A percentile compares a stretch with the other conserved stretches of the same genome.
Evolutionary conservation across 2,797 vertebrate genomes (phyloP).

Genomic region (Emydoidea blandingii): DNA sequence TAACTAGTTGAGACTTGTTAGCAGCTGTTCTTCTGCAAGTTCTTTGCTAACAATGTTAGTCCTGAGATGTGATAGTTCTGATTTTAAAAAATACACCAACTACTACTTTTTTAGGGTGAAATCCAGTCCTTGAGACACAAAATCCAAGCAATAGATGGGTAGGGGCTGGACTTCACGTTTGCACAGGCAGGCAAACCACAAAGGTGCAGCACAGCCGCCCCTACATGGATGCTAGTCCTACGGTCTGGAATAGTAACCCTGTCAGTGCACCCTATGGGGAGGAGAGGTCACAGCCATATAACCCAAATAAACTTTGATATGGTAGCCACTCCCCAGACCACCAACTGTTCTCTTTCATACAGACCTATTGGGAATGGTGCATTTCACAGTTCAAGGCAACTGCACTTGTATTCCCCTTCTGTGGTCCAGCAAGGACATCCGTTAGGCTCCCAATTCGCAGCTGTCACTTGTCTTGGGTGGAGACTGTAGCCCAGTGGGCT

Average conservation of each 20-base stretch:
- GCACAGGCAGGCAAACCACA: not conserved
- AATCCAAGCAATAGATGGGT: not conserved
- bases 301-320: not conserved
- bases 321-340: not conserved
- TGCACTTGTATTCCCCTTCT: no score
- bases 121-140: not conserved
- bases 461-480: no score
- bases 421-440: no score
- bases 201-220: not conserved
- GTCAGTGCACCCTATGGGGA: not conserved
- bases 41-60: not conserved
- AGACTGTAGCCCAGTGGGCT: no score
- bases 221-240: not conserved
- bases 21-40: not conserved
- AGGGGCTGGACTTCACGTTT: not conserved
- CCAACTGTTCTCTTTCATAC: not conserved
- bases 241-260: not conserved
- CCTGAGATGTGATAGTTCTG: not conserved
- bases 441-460: no score
- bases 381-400: no score
- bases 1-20: not conserved
- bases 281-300: not conserved
- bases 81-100: not conserved
- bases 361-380: not conserved
- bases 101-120: not conserved